Evolutionary conservation across 2,113 vertebrate species (phyloP).

Genomic region (Chaetura pelagica): DNA sequence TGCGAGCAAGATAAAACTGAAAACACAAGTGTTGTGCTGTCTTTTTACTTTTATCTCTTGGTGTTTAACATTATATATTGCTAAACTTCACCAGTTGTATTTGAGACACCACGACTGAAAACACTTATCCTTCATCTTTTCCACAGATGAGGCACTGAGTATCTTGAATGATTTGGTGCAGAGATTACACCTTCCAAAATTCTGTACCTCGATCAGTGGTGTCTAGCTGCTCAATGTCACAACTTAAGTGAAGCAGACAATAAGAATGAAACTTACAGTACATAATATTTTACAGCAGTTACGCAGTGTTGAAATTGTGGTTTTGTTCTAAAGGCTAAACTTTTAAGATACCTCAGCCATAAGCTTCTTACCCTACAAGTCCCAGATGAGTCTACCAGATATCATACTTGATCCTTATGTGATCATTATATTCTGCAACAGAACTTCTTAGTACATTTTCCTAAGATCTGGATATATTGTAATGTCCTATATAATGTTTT

Average conservation of each 20-base stretch:
- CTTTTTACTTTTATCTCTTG: conserved; percentile 16
- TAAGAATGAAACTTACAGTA: conserved; percentile 8
- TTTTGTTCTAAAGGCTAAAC: conserved; percentile 38
- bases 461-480: conserved; percentile 56
- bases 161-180: neutral
- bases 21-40: conserved; percentile 44
- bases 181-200: neutral
- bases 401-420: neutral
- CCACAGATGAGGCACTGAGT: neutral
- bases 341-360: conserved; percentile 38
- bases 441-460: conserved; percentile 40
- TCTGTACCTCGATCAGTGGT: neutral
- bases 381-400: neutral
- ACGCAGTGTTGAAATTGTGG: neutral
- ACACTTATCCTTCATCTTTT: neutral
- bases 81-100: neutral
- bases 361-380: conserved; percentile 6
- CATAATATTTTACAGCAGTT: conserved; percentile 49
- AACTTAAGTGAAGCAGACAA: neutral
- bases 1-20: conserved; percentile 46
- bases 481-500: conserved; percentile 37
- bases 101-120: neutral
- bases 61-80: conserved; percentile 47
- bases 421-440: conserved; percentile 62
- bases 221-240: neutral